Base-by-base conservation (phyloP, 2,888 invertebrate species). In the Punctoribates punctum region DNA sequence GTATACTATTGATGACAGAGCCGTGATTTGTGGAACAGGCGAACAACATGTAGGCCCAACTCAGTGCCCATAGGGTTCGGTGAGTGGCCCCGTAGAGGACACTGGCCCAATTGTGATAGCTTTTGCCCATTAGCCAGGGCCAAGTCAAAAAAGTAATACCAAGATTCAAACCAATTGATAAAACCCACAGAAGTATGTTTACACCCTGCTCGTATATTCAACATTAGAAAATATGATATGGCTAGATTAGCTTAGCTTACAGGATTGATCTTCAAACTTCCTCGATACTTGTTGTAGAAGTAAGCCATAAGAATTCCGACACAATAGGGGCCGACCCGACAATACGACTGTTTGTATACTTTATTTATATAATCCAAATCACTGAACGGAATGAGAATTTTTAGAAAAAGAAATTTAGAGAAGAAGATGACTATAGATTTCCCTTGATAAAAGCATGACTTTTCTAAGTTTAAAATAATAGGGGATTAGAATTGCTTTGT, bases 21-120 rank as follows among this genome's bases (percentile, higher is more conserved):
- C 83, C 83, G 70, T 82, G 79, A 38, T 81, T 83, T n/a, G 82
- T 82, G 62, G 83, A 82, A 73, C 83, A 83, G n/a, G 82, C 83
- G 75, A 83, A 83, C 73, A 83, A 80, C 6, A 83, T 77, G 81
- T 82, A 82, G 15, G 81, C 81, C 46, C 83, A 77, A 1, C 82
- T 82, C 13, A 83, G 27, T 5, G 83, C 81, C 79, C 83, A 83
- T 0, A 83, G 79, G 25, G 81, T 81, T 60, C 83, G 80, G 73
- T 83, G 82, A 20, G 81, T 78, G 6, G 81, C 80, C 62, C 83
- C 83, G 75, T 82, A 83, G 73, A 83, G 73, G 11, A 79, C 65
- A 11, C 78, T 75, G 15, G 65, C 6, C 1, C 60, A 57, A n/a
- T 75, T 70, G 15, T 48, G 57, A 62, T 76, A 76, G 38, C 62